phyloP scores from a whole-genome alignment of 2,888 invertebrate species.

The Eupithecia centaureata region DNA sequence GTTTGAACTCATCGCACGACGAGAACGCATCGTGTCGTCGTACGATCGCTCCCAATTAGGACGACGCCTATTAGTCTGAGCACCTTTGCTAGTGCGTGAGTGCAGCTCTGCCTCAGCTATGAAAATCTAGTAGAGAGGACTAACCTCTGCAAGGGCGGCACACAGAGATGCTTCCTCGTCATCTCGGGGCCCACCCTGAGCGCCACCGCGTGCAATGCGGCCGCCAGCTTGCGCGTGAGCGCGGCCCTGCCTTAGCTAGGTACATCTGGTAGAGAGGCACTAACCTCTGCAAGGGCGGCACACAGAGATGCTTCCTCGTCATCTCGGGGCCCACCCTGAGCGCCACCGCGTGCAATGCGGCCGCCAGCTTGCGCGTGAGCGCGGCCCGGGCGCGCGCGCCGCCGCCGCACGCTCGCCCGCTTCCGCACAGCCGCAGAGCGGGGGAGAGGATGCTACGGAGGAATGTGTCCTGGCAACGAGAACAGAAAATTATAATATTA shows the following conservation, averaged over 20 bases:
- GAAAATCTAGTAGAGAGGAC: too few relatives aligned
- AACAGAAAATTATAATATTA: background rate
- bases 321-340: slow-evolving; percentile 90
- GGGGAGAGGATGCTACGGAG: slow-evolving; percentile 93
- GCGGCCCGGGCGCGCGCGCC: slow-evolving; percentile 90
- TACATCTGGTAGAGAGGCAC: too few relatives aligned
- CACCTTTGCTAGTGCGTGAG: too few relatives aligned
- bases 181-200: slow-evolving; percentile 90
- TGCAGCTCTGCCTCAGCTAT: too few relatives aligned
- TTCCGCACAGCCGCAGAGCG: slow-evolving; percentile 90
- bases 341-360: slow-evolving; percentile 91
- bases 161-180: slow-evolving; percentile 89
- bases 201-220: slow-evolving; percentile 91
- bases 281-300: slow-evolving; percentile 81
- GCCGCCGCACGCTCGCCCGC: slow-evolving; percentile 90
- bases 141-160: slow-evolving; percentile 81
- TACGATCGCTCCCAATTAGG: too few relatives aligned
- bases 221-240: slow-evolving; percentile 91
- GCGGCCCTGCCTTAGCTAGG: too few relatives aligned
- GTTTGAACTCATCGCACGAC: too few relatives aligned
- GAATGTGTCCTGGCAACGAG: slow-evolving; percentile 88
- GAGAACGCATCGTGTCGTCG: too few relatives aligned
- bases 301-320: slow-evolving; percentile 89
- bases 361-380: slow-evolving; percentile 91
- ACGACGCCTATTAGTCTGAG: too few relatives aligned